Conservation (phyloP, 2,113 vertebrate genomes). For the Actenoides hombroni region DNA sequence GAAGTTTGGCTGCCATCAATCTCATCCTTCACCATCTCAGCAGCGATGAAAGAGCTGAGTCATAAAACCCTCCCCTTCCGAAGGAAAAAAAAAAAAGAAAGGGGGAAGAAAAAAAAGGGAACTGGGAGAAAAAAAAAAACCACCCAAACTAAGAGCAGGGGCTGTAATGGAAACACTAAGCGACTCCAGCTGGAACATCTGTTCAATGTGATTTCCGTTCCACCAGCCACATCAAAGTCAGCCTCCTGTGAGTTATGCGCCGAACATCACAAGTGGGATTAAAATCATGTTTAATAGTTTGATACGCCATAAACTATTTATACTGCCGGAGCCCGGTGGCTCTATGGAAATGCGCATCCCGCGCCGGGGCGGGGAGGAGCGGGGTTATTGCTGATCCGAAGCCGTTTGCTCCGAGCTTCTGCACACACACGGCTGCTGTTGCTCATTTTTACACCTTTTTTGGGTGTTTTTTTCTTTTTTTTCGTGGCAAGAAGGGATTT, state of each 20-base stretch:
- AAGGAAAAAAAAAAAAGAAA: too few species aligned
- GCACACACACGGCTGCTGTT: neutral
- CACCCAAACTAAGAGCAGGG: neutral
- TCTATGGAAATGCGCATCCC: slow-evolving; percentile 19
- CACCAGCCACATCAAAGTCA: slow-evolving; percentile 75
- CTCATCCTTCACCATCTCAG: slow-evolving; percentile 11
- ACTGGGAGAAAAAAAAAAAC: neutral
- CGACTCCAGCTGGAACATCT: slow-evolving; percentile 76
- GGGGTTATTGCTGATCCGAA: neutral
- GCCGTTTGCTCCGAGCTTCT: neutral
- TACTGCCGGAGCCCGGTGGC: slow-evolving; percentile 47
- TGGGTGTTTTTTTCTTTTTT: neutral
- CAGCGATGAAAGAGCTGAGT: slow-evolving; percentile 65
- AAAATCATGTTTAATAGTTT: slow-evolving; percentile 77
- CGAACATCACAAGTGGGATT: slow-evolving; percentile 76
- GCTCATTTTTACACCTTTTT: neutral
- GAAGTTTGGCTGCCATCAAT: neutral
- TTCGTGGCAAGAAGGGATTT: neutral
- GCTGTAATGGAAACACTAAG: slow-evolving; percentile 62
- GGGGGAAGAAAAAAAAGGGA: rapidly evolving
- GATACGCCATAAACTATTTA: slow-evolving; percentile 77
- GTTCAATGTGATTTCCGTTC: slow-evolving; percentile 70
- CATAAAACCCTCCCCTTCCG: slow-evolving; percentile 14
- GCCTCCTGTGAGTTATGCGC: slow-evolving; percentile 63
- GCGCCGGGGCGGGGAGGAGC: neutral